Base-by-base conservation (phyloP, 2,113 vertebrate species). In the Podarcis cretensis region DNA sequence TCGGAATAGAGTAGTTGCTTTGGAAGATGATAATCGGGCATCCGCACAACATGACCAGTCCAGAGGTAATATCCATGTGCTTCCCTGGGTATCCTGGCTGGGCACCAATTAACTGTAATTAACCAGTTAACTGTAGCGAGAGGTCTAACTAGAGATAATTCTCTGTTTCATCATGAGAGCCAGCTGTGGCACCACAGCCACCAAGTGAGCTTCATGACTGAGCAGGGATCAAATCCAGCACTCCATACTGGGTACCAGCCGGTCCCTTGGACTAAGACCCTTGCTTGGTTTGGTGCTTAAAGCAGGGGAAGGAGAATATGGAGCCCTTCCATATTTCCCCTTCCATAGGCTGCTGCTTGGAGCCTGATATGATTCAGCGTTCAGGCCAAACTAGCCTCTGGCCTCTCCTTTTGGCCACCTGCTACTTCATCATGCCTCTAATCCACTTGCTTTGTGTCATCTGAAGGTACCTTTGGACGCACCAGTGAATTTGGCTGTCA, bases 391-490 rank as follows among this genome's bases (percentile, higher is more conserved):
- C 35, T 43, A 35, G 54, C 6, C 12, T 54, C 66, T 71, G 7
- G 43, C 65, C 69, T 85, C 43, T 10, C 57, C 23, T 37, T 63
- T 65, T 63, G 21, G 8, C 9, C 12, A 32, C 35, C 20, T 37
- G 32, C 13, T 20, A 9, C 48, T 74, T 74, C 71, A 48, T 74
- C 71, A 48, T n/a, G 25, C 9, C 3, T 30, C 59, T 73, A 71
- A 87, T 20, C 37, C 66, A 20, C 30, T 16, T 76, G 30, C 23
- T 82, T 2, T 93, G 20, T 82, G 79, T 57, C 81, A 37, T 75
- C 32, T 80, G 13, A n/a, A 96, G 95, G 94, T 80, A 96, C 96
- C 0, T 96, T 96, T 93, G 96, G 96, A 74, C 94, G 95, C 40
- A 96, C 96, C 92, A 96, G 96, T 82, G 2, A 2, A 35, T 88